These are phyloP conservation scores for Oryzias curvinotus DNA, from an alignment of 2,113 vertebrate genomes.

Conservation along the genomic window DNA sequence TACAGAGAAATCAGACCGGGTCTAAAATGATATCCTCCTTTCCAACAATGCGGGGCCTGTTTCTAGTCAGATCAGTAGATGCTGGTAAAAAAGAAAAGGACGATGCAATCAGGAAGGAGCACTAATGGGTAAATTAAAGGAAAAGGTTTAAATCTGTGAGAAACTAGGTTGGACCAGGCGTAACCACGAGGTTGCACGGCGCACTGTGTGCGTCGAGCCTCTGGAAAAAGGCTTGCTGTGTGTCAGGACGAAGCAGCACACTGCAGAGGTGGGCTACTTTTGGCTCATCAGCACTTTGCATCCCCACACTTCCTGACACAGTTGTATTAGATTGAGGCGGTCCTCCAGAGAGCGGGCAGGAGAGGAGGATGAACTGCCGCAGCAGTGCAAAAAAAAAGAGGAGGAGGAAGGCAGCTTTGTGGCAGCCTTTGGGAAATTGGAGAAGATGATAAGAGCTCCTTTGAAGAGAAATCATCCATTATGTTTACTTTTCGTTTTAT, in stretches of 20 bases:
- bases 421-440: conserved; percentile 69
- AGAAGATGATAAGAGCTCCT: conserved; percentile 68
- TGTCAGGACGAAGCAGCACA: conserved; percentile 58
- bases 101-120: conserved; percentile 1
- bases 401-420: conserved; percentile 54
- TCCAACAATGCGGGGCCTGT: neutral
- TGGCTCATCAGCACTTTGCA: conserved; percentile 77
- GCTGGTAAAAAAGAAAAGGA: neutral
- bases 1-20: conserved; percentile 21
- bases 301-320: conserved; percentile 77
- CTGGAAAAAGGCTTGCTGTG: conserved; percentile 66
- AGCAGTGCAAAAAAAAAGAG: conserved; percentile 30
- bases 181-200: conserved; percentile 10
- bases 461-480: conserved; percentile 74
- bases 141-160: too few species aligned
- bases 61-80: conserved; percentile 10
- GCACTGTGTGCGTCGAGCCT: conserved; percentile 24
- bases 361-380: conserved; percentile 69
- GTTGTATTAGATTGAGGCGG: conserved; percentile 75
- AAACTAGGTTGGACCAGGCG: too few species aligned
- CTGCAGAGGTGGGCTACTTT: conserved; percentile 75
- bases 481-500: conserved; percentile 68
- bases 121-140: too few species aligned
- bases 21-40: neutral
- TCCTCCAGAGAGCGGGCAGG: conserved; percentile 64